Percentiles rank a stretch among this genome's conserved stretches.
Conservation (phyloP, 2,888 invertebrate genomes). For the Melieria picta region DNA sequence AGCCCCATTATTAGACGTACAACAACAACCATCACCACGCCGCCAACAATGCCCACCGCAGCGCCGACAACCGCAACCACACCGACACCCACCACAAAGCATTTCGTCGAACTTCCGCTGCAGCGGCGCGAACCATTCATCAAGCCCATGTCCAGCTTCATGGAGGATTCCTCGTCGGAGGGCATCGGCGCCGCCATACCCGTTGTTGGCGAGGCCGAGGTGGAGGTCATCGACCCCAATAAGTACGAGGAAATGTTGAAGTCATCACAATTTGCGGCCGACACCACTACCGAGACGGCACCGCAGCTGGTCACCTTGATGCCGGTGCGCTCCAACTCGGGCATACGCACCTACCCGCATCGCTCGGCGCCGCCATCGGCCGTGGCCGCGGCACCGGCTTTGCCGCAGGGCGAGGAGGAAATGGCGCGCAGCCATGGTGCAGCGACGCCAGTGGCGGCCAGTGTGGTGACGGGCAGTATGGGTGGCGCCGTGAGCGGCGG, state of each 20-base stretch:
- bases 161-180: slow-evolving; percentile 54
- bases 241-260: slow-evolving; percentile 66
- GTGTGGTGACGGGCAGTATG: not conserved
- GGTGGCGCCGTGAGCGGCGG: not conserved
- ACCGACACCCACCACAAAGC: slow-evolving; percentile 37
- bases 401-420: not conserved
- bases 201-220: slow-evolving; percentile 64
- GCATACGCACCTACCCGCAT: slow-evolving; percentile 77
- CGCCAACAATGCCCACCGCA: slow-evolving; percentile 34
- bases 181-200: slow-evolving; percentile 58
- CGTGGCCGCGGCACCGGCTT: not conserved
- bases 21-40: slow-evolving; percentile 24
- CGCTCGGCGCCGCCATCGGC: slow-evolving; percentile 65
- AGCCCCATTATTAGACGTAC: not conserved
- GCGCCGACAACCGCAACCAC: slow-evolving; percentile 34
- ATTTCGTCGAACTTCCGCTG: slow-evolving; percentile 47
- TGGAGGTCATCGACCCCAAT: slow-evolving; percentile 65
- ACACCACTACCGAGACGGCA: slow-evolving; percentile 56
- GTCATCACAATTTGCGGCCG: slow-evolving; percentile 57
- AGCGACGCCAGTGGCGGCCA: slow-evolving; percentile 11
- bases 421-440: slow-evolving; percentile 10
- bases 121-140: slow-evolving; percentile 52
- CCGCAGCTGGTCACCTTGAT: slow-evolving; percentile 73
- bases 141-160: slow-evolving; percentile 57
- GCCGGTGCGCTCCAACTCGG: slow-evolving; percentile 83